phyloP scores from a whole-genome alignment of 2,888 invertebrate species.

The Mylabris sibirica region DNA sequence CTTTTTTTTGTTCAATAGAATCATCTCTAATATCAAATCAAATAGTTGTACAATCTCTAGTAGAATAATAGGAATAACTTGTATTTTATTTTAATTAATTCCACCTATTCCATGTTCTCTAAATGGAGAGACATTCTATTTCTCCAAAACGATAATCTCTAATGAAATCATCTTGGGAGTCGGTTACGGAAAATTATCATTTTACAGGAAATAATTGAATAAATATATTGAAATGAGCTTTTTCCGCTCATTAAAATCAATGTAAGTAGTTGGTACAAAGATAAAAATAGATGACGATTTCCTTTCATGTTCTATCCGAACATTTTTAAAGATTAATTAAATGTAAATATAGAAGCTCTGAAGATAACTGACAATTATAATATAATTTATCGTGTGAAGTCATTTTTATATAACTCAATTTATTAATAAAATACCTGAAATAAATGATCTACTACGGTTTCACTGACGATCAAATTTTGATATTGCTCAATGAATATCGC shows the following conservation, averaged over 20 bases:
- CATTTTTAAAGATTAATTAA: background rate
- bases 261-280: background rate
- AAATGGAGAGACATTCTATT: background rate
- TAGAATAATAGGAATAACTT: background rate
- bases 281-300: background rate
- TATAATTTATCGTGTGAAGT: background rate
- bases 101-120: background rate
- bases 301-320: background rate
- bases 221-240: background rate
- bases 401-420: background rate
- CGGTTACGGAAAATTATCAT: background rate
- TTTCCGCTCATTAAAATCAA: constrained; percentile 1
- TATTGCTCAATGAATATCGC: too few species aligned
- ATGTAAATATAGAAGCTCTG: background rate
- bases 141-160: background rate
- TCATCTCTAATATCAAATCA: background rate
- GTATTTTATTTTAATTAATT: background rate
- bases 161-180: background rate
- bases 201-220: background rate
- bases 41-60: background rate
- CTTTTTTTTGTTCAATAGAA: constrained; percentile 1
- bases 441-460: too few species aligned
- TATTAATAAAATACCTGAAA: too few species aligned
- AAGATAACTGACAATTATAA: background rate
- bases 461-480: too few species aligned